phyloP scores from a whole-genome alignment of 2,888 invertebrate genomes.

The Agonopterix subpropinquella region DNA sequence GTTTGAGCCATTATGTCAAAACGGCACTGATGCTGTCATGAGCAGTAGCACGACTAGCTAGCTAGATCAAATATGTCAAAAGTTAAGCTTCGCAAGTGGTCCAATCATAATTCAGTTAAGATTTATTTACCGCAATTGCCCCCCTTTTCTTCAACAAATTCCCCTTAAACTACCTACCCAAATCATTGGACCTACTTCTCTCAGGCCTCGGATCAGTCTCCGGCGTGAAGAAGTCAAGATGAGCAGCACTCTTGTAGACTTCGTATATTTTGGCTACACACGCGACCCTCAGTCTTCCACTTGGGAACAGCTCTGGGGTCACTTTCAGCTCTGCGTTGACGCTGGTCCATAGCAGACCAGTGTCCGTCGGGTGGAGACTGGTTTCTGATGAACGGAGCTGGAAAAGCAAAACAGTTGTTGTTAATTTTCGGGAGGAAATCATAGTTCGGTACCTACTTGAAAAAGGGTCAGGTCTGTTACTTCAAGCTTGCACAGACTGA shows the following conservation, averaged over 20 bases:
- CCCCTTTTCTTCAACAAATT: too few relatives aligned
- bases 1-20: too few relatives aligned
- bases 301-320: conserved; percentile 73
- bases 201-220: conserved; percentile 87
- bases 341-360: conserved; percentile 73
- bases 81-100: too few relatives aligned
- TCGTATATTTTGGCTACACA: conserved; percentile 83
- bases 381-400: conserved; percentile 60
- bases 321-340: conserved; percentile 76
- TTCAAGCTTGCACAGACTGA: too few relatives aligned
- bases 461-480: too few relatives aligned
- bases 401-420: conserved; percentile 16
- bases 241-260: conserved; percentile 81
- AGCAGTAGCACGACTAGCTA: too few relatives aligned
- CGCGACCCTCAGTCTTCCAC: conserved; percentile 80
- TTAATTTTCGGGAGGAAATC: background rate
- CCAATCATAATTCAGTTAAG: too few relatives aligned
- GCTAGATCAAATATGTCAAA: too few relatives aligned
- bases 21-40: too few relatives aligned
- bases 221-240: conserved; percentile 81
- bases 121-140: too few relatives aligned
- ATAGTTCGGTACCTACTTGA: too few relatives aligned
- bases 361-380: conserved; percentile 57
- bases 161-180: too few relatives aligned
- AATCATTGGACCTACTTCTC: conserved; percentile 75